phyloP scores from a whole-genome alignment of 2,888 invertebrate species.

The Lasioglossum leucozonium region DNA sequence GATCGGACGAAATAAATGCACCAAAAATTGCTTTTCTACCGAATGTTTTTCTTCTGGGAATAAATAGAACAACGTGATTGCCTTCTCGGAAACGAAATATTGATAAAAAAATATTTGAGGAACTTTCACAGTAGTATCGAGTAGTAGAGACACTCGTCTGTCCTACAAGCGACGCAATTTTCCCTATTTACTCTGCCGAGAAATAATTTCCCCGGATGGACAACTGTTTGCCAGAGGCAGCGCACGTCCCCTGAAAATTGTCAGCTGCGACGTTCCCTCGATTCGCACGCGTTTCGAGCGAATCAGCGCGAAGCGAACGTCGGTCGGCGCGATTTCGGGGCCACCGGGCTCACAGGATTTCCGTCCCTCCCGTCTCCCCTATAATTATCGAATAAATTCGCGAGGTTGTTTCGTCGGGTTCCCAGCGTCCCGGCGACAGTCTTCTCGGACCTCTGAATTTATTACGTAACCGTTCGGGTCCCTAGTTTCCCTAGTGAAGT shows the following conservation, averaged over 20 bases:
- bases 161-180: no score
- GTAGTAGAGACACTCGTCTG: no score
- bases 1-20: neutral
- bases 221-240: neutral
- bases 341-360: neutral
- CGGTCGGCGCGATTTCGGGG: neutral
- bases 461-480: constrained; percentile 6
- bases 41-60: no score
- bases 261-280: neutral
- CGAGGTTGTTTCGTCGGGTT: neutral
- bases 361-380: neutral
- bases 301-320: neutral
- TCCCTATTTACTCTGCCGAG: no score
- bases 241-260: neutral
- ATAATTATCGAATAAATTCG: constrained; percentile 14
- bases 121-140: no score
- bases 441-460: constrained; percentile 7
- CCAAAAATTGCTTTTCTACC: neutral
- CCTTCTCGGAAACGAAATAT: neutral
- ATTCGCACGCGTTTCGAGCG: neutral
- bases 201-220: neutral
- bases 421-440: neutral
- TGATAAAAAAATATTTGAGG: neutral
- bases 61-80: no score
- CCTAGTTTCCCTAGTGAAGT: neutral